Evolutionary conservation across 2,113 vertebrate species (phyloP).

Genomic region (Lophius piscatorius): DNA sequence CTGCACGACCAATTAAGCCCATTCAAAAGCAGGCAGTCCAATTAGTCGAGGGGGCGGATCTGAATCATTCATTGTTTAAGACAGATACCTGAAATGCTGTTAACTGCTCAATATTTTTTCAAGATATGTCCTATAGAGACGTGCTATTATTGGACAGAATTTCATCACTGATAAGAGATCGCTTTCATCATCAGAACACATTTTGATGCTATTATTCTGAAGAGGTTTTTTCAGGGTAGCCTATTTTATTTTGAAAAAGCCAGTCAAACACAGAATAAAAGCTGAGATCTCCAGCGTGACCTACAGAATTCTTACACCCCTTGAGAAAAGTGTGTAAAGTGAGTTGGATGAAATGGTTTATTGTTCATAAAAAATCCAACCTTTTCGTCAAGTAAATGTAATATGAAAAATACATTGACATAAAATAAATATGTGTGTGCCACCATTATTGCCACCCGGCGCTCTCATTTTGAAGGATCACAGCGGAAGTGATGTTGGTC

Average conservation of each 20-base stretch:
- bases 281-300: too few species aligned
- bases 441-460: too few species aligned
- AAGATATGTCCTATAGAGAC: conserved; percentile 1
- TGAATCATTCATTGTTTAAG: conserved; percentile 38
- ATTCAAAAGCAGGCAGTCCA: conserved; percentile 45
- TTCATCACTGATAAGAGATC: not conserved
- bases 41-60: conserved; percentile 51
- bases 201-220: not conserved
- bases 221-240: not conserved
- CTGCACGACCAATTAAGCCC: conserved; percentile 56
- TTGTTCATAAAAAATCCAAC: too few species aligned
- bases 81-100: conserved; percentile 28
- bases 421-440: too few species aligned
- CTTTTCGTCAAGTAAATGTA: too few species aligned
- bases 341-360: too few species aligned
- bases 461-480: too few species aligned
- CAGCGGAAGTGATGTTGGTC: too few species aligned
- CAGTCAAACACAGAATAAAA: too few species aligned
- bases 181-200: not conserved
- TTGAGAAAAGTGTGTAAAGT: too few species aligned
- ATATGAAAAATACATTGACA: too few species aligned
- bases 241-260: conserved; percentile 14
- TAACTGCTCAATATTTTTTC: conserved; percentile 36
- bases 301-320: too few species aligned
- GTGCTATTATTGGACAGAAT: not conserved